These are phyloP conservation scores for Cloeon dipterum DNA, from an alignment of 2,888 invertebrate genomes.

Conservation along the genomic window DNA sequence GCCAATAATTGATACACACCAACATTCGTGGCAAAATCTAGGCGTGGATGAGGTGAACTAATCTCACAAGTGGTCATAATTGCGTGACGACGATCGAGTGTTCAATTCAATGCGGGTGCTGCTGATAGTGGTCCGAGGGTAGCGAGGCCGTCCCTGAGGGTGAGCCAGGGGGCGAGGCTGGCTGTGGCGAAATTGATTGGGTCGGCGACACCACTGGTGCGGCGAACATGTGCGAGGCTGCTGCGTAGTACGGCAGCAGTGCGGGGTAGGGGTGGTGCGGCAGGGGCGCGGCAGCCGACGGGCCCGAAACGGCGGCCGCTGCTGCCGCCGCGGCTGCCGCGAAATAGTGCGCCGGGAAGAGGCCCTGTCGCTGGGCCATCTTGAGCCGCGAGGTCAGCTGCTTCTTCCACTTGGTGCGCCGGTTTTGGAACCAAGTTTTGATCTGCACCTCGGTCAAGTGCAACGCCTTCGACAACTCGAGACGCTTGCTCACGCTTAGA, in stretches of 20 bases:
- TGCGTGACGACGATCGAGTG: too few species aligned
- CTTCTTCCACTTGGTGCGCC: slow-evolving; percentile 94
- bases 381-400: slow-evolving; percentile 76
- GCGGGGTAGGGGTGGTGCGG: slow-evolving; percentile 32
- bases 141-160: too few species aligned
- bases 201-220: neutral
- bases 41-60: too few species aligned
- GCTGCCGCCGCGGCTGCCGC: slow-evolving; percentile 31
- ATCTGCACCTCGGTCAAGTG: slow-evolving; percentile 86
- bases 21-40: too few species aligned
- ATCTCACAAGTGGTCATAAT: too few species aligned
- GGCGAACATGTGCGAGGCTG: neutral
- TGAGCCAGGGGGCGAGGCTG: too few species aligned
- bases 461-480: slow-evolving; percentile 75
- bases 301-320: slow-evolving; percentile 29
- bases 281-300: slow-evolving; percentile 19
- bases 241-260: slow-evolving; percentile 23
- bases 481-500: slow-evolving; percentile 80
- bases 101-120: too few species aligned
- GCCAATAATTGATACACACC: too few species aligned
- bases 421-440: slow-evolving; percentile 91
- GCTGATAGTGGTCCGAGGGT: too few species aligned
- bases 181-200: neutral
- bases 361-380: slow-evolving; percentile 66
- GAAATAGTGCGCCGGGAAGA: slow-evolving; percentile 46